These are phyloP conservation scores for Tyrophagus putrescentiae DNA, from an alignment of 1,140 invertebrate species.

Conservation along the genomic window DNA sequence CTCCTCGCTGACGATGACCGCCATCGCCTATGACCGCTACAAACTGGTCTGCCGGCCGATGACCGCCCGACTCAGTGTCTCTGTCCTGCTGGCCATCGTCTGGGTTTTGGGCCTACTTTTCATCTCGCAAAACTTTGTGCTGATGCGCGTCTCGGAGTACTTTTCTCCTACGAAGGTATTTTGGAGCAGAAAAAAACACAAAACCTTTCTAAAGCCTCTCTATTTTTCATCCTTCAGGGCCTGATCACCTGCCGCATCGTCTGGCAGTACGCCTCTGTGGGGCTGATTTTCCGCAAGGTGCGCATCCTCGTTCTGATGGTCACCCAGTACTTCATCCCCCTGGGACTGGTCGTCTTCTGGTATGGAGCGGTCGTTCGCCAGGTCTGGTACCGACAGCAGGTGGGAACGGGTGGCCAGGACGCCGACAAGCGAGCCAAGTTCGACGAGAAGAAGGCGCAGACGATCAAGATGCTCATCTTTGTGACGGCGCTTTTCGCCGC, in stretches of 20 bases:
- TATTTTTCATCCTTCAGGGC: slow-evolving; percentile 7
- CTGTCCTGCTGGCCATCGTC: slow-evolving; percentile 34
- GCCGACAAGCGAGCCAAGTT: slow-evolving; percentile 28
- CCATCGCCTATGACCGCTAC: slow-evolving; percentile 40
- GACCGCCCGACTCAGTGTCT: slow-evolving; percentile 33
- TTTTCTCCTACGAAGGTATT: slow-evolving; percentile 27
- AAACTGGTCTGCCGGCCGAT: slow-evolving; percentile 38
- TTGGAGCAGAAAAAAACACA: neutral
- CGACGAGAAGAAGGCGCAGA: slow-evolving; percentile 30
- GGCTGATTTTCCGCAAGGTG: slow-evolving; percentile 25
- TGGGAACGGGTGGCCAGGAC: slow-evolving; percentile 27
- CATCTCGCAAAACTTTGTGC: slow-evolving; percentile 39
- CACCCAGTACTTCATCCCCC: slow-evolving; percentile 41
- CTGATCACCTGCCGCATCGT: slow-evolving; percentile 33
- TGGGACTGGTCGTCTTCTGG: slow-evolving; percentile 35
- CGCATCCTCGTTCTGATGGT: slow-evolving; percentile 34
- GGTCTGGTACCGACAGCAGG: slow-evolving; percentile 27
- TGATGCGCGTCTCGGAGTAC: slow-evolving; percentile 27
- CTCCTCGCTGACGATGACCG: slow-evolving; percentile 40
- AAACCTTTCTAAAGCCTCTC: too few relatives aligned
- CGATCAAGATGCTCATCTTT: slow-evolving; percentile 41
- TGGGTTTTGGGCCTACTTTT: slow-evolving; percentile 37
- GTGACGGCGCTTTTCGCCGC: slow-evolving; percentile 37
- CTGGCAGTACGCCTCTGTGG: slow-evolving; percentile 29
- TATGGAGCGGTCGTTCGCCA: slow-evolving; percentile 34